Evolutionary conservation across 2,113 vertebrate species (phyloP).

Genomic region (Cheilinus undulatus): DNA sequence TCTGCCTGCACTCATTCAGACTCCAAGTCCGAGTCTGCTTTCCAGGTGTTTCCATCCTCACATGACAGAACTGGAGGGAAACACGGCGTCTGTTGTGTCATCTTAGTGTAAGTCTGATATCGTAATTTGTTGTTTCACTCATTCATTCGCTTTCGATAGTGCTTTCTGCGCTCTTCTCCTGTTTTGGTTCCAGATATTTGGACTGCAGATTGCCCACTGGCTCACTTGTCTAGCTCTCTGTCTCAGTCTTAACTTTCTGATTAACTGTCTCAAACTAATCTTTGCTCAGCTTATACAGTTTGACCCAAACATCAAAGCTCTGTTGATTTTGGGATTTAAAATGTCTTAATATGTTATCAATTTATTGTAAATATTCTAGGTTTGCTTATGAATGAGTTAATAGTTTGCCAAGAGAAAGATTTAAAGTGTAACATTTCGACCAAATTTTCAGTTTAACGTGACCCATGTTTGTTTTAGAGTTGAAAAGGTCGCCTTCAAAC

Average conservation of each 20-base stretch:
- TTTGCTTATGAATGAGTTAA: too few relatives aligned
- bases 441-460: neutral
- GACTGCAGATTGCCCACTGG: neutral
- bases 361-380: neutral
- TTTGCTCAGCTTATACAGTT: neutral
- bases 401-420: too few relatives aligned
- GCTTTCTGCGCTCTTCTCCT: neutral
- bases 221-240: neutral
- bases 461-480: neutral
- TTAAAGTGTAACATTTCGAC: neutral
- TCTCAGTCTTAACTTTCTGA: neutral
- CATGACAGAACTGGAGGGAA: neutral
- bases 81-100: constrained; percentile 8
- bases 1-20: neutral
- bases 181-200: neutral
- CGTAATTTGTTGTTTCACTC: neutral
- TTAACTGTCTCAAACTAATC: neutral
- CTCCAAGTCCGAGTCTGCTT: neutral
- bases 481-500: neutral
- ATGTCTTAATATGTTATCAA: neutral
- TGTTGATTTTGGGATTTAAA: neutral
- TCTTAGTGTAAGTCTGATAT: constrained; percentile 38
- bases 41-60: neutral
- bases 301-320: neutral
- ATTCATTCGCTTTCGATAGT: neutral